Base-by-base conservation (phyloP, 2,888 invertebrate species). In the Morpho deidamia region DNA sequence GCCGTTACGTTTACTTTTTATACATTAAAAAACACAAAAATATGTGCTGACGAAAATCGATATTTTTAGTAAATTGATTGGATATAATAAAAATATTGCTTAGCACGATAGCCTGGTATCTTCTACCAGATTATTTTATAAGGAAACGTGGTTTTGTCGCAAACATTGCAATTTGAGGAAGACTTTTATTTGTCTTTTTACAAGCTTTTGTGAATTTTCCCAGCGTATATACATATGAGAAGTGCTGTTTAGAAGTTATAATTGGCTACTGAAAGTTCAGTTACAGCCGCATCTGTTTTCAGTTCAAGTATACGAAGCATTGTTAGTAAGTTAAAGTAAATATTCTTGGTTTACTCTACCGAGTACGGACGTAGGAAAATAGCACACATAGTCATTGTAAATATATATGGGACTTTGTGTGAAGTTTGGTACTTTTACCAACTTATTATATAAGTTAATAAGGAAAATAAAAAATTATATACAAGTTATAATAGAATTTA, bases 171-270 rank as follows among this genome's bases (percentile, higher is more conserved):
- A 57, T 57, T 54, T 44, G 47, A 44, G 45, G 39, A 11, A 37
- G 23, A 54, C 38, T 57, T 57, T 48, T 51, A 57, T 55, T 51
- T 41, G 51, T 51, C 40, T 47, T 53, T 53, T 51, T 57, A 40
- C 44, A 37, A 44, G 44, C 47, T 41, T 57, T 55, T 54, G 44
- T 51, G 51, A 48, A 45, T 48, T 54, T 51, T 48, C 53, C 14
- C n/a, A 37, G 41, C 44, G 37, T 45, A 57, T 54, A 55, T 57
- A 48, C 38, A 54, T 37, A 57, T 57, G 47, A 55, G 51, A 51
- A 55, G 55, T 35, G 43, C 12, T 49, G 34, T 54, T 48, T 44
- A 14, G 10, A 57, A 57, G 51, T 57, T 57, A 57, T 57, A 57
- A 57, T 57, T 57, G 54, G 57, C 47, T 39, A 45, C 38, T 54